Base-by-base conservation (phyloP, 2,888 invertebrate genomes). In the Nomada flava region DNA sequence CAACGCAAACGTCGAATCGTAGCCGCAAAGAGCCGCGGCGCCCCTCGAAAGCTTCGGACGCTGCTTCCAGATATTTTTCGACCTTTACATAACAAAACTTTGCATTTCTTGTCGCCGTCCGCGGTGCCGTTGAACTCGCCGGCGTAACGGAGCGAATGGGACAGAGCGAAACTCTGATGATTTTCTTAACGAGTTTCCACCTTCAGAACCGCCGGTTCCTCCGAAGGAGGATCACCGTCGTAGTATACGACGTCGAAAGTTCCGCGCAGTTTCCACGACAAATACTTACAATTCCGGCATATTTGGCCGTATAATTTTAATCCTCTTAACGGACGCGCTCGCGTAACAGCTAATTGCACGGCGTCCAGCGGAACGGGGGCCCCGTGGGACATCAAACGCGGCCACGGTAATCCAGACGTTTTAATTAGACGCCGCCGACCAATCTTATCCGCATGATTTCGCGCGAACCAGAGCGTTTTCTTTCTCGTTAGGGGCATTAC, bases 381-480 rank as follows among this genome's bases (percentile, higher is more conserved):
- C 26, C 36, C 23, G 52, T n/a, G 75, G 71, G 65, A 83, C 80
- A 77, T 83, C 71, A 76, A 83, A 79, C 76, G 76, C 70, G 63
- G 69, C 73, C 71, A 36, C 26, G 68, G 71, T 83, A 73, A 83
- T 85, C 81, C 76, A 79, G 71, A 73, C 76, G 76, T 73, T 86
- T 85, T 79, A 79, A 79, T 85, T 83, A 83, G 65, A 60, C 80
- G 29, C 26, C 60, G 72, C 67, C 47, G 67, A 65, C 82, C 77
- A 83, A 78, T 79, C 85, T 83, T 84, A 81, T 85, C 78, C 75
- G 76, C 55, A 57, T 75, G 84, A 85, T 81, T 85, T 85, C 74
- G 72, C 76, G 53, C 36, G 44, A 47, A 18, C 59, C 70, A 4
- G 57, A 15, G 36, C 78, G 70, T 76, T 82, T 77, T 80, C 80